Evolutionary conservation across 2,888 invertebrate genomes (phyloP).

Genomic region (Allygus modestus): DNA sequence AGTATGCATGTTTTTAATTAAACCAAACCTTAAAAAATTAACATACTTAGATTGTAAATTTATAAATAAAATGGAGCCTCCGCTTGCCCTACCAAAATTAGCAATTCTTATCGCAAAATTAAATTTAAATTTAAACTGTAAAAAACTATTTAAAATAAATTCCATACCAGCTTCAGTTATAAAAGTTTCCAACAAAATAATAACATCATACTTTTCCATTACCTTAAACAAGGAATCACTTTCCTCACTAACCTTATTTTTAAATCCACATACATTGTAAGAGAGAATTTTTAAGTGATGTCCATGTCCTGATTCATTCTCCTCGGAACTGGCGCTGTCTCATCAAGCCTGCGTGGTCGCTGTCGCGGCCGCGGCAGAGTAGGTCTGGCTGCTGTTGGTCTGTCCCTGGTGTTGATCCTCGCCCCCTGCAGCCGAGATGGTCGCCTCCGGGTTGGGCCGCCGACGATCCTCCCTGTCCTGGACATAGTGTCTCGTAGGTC

Average conservation of each 20-base stretch:
- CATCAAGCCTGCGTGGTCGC: background rate
- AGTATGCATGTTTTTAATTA: background rate
- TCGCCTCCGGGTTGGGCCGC: background rate
- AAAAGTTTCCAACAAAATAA: constrained; percentile 48
- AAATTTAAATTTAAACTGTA: constrained; percentile 5
- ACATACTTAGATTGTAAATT: background rate
- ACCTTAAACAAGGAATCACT: constrained; percentile 12
- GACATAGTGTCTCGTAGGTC: background rate
- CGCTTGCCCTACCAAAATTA: constrained; percentile 1
- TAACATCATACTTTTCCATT: constrained; percentile 42
- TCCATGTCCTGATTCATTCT: background rate
- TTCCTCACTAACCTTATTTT: too few species aligned
- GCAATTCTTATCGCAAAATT: background rate
- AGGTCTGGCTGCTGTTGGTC: background rate
- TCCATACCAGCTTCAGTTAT: constrained; percentile 7
- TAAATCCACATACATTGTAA: constrained; percentile 42
- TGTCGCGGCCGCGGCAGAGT: background rate
- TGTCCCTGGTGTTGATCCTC: background rate
- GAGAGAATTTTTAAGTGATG: background rate
- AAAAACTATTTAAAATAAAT: background rate
- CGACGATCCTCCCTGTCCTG: background rate
- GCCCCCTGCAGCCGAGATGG: background rate
- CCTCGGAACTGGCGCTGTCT: background rate
- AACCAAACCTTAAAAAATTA: background rate
- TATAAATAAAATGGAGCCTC: background rate